Base-by-base conservation (phyloP, 2,888 invertebrate genomes). In the Myopa tessellatipennis region DNA sequence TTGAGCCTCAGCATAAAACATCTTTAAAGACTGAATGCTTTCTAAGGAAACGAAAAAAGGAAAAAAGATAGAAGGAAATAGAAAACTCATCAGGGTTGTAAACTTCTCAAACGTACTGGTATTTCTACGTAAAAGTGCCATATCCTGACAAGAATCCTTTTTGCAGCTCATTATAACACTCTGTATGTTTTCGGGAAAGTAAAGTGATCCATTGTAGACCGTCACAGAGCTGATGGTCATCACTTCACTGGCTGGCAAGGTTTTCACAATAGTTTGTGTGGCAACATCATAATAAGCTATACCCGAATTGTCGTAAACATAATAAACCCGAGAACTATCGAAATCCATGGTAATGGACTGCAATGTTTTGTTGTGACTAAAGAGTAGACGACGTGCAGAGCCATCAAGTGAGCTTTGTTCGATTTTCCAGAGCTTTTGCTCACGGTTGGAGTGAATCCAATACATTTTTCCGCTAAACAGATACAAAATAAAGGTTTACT, bases 1-100 rank as follows among this genome's bases (percentile, higher is more conserved):
- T 89, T 94, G 94, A 58, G 92, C 90, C 16, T 90, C 89, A 26
- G 93, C 92, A 88, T 95, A 94, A 88, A 94, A 95, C 86, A 95
- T 92, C 83, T 92, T 91, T 85, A 94, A 90, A 61, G 94, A 91
- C 76, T 93, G 87, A 70, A 94, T 93, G 82, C 91, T 92, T 81
- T 92, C 92, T 91, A 34, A 14, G 34, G 90, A 45, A 63, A 75
- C 16, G 14, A 8, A 69, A 77, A 16, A 4, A 6, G 36, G n/a
- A 45, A 3, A 61, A 8, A 63, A 18, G 10, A 72, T 38, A 26
- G 26, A 4, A 52, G 26, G 10, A 40, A 38, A 26, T 40, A 40
- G 8, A 36, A 71, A 16, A 26, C 4, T 34, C 7, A 36, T 12
- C 10, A 4, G 26, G 91, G 92, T 81, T 92, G 8, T n/a, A 18